Percentiles rank a stretch among this genome's conserved stretches.
These are phyloP conservation scores for Drosophila rubida DNA, from an alignment of 2,888 invertebrate genomes.

Conservation along the genomic window DNA sequence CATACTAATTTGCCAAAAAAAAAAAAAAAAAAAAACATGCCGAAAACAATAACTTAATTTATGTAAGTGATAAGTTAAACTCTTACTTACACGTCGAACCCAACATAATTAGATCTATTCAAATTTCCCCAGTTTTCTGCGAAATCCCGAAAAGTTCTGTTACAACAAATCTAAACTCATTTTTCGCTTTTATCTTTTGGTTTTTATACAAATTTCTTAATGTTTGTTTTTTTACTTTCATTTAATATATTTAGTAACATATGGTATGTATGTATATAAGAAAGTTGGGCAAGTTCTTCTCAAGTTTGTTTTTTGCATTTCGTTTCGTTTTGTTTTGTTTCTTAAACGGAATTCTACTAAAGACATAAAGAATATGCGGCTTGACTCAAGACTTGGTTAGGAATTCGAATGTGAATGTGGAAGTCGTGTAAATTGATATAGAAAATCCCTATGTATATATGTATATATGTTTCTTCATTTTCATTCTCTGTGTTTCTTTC, in stretches of 20 bases:
- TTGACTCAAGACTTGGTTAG: slow-evolving; percentile 33
- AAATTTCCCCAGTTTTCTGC: not conserved
- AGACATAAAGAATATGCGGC: slow-evolving; percentile 19
- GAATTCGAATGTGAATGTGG: slow-evolving; percentile 36
- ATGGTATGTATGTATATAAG: slow-evolving; percentile 37
- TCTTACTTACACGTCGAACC: slow-evolving; percentile 49
- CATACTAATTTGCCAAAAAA: slow-evolving; percentile 64
- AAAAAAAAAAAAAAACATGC: slow-evolving; percentile 25
- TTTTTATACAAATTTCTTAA: slow-evolving; percentile 29
- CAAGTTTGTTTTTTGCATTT: not conserved
- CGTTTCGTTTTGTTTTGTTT: not conserved
- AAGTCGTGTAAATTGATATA: slow-evolving; percentile 65
- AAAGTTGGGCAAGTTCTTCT: slow-evolving; percentile 35
- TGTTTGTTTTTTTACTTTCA: slow-evolving; percentile 6
- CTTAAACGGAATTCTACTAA: slow-evolving; percentile 17
- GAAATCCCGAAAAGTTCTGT: not conserved
- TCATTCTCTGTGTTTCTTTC: not conserved
- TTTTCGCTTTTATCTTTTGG: not conserved
- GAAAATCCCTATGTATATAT: slow-evolving; percentile 54
- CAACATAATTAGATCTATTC: slow-evolving; percentile 11
- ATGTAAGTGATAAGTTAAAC: slow-evolving; percentile 54
- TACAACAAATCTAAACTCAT: slow-evolving; percentile 38
- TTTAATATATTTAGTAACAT: slow-evolving; percentile 13
- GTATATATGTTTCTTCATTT: slow-evolving; percentile 14
- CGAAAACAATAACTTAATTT: not conserved